phyloP scores from a whole-genome alignment of 2,113 vertebrate species.

The Pitta sordida region DNA sequence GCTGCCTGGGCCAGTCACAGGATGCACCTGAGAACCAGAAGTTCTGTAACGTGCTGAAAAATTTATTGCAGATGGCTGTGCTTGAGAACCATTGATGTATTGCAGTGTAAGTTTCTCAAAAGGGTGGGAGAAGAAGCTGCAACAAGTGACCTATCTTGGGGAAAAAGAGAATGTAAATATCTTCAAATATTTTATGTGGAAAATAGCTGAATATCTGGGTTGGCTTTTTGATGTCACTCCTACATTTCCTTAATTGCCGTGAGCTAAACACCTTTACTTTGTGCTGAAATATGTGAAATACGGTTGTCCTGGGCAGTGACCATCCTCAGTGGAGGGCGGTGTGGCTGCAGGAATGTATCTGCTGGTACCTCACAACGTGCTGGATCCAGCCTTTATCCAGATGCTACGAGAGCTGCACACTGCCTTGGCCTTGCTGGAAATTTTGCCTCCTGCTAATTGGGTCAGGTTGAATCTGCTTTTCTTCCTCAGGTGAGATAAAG shows the following conservation, averaged over 20 bases:
- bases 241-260: neutral
- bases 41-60: neutral
- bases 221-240: neutral
- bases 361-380: accelerated
- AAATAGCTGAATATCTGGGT: neutral
- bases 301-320: neutral
- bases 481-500: neutral
- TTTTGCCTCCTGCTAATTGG: neutral
- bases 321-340: accelerated
- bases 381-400: accelerated
- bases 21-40: neutral
- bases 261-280: neutral
- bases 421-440: neutral
- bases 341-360: neutral
- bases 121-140: neutral
- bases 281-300: neutral
- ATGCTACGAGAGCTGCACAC: neutral
- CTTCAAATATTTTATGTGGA: neutral
- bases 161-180: neutral
- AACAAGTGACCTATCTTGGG: neutral
- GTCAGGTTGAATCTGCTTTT: neutral
- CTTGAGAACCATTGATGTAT: neutral
- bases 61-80: neutral
- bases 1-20: neutral
- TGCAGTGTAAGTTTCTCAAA: neutral